Evolutionary conservation across 2,113 vertebrate species (phyloP), one percentile per base, ranked within the genome.

Genomic region (Romanogobio albipinnatus): DNA sequence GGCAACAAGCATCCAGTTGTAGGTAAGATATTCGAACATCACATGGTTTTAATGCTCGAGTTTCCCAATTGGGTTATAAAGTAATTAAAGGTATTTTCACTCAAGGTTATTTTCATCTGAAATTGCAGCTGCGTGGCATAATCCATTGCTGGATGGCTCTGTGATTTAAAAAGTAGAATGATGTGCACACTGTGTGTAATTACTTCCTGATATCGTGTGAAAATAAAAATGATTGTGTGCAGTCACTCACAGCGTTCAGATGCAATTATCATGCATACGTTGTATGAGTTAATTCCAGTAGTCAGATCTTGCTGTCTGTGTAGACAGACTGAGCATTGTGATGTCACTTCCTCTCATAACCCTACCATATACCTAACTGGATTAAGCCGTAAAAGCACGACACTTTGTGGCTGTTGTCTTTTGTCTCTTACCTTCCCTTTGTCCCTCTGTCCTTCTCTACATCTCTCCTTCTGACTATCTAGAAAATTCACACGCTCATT

Each of bases 231-330:
- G 62, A 17, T 39, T 82, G 64, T 56, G 49, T 71, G 62, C 47
- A 82, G 49, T 70, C 81, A 24, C 81, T 56, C 47, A 11, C 47
- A n/a, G 49, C 64, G 36, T 53, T 58, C 29, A 70, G 47, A 77
- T 85, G 76, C 87, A 88, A 85, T 86, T 87, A 88, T 68, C 76
- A 76, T 73, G 33, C 51, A 59, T 62, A 39, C 3, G 61, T 9
- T 83, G 70, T 29, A 49, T 45, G 4, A 47, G 82, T 75, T 56
- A 17, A 43, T 61, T 61, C n/a, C 33, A 62, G 24, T 14, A n/a
- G 47, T 39, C 51, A 45, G 36, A 61, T 76, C n/a, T 45, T n/a
- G 13, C 26, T 80, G 17, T 62, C 71, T 10, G 10, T 33, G 10
- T 53, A 29, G 47, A 73, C n/a, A 15, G 39, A 73, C 15, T 3